Evolutionary conservation across 2,888 invertebrate genomes (phyloP).

Genomic region (Leucophora obtusa): DNA sequence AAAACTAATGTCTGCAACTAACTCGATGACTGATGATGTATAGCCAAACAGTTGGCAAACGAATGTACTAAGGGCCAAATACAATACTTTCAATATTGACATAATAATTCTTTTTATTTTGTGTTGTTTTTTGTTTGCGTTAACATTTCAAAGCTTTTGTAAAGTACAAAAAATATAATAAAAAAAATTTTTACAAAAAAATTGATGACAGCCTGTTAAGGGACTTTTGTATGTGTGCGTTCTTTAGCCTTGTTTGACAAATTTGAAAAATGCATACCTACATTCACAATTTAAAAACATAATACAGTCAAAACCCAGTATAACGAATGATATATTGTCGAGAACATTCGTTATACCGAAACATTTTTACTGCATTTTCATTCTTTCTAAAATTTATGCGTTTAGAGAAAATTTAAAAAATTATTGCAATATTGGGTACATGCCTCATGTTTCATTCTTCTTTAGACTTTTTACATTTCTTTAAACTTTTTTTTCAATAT

Average conservation of each 20-base stretch:
- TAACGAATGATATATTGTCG: no score
- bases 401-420: no score
- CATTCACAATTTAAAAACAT: constrained; percentile 38
- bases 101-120: constrained; percentile 52
- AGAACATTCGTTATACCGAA: no score
- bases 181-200: constrained; percentile 11
- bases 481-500: no score
- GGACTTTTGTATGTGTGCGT: constrained; percentile 1
- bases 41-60: constrained; percentile 29
- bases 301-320: no score
- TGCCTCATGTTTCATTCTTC: no score
- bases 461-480: no score
- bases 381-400: no score
- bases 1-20: constrained; percentile 59
- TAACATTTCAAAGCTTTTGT: constrained; percentile 49
- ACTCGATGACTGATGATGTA: constrained; percentile 57
- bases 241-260: constrained; percentile 40
- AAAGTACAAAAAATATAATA: constrained; percentile 27
- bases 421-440: no score
- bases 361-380: no score
- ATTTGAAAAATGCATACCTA: constrained; percentile 46
- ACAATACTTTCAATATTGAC: constrained; percentile 58
- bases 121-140: constrained; percentile 3
- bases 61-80: constrained; percentile 4
- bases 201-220: constrained; percentile 46